phyloP scores from a whole-genome alignment of 2,888 invertebrate species.

The Drosophila cognata region DNA sequence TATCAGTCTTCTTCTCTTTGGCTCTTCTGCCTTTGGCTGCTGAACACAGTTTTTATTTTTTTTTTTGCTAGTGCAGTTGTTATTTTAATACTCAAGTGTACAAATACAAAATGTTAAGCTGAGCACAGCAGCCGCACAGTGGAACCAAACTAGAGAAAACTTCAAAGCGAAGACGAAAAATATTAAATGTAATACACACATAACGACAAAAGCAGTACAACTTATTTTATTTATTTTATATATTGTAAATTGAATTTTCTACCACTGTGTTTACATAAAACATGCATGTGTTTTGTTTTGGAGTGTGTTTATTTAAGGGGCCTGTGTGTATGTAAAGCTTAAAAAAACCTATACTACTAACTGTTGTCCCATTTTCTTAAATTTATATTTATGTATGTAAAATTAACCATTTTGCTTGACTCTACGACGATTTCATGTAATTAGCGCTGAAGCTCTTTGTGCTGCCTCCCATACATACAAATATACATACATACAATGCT shows the following conservation, averaged over 20 bases:
- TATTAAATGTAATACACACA: not conserved
- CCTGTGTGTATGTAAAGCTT: slow-evolving; percentile 41
- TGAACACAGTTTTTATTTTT: slow-evolving; percentile 61
- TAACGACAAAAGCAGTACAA: not conserved
- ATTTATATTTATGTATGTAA: slow-evolving; percentile 36
- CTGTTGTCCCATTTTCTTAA: slow-evolving; percentile 42
- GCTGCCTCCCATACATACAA: slow-evolving; percentile 1
- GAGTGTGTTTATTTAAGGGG: slow-evolving; percentile 41
- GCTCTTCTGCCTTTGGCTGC: slow-evolving; percentile 51
- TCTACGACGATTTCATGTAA: slow-evolving; percentile 66
- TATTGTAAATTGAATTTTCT: not conserved
- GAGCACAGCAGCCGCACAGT: slow-evolving; percentile 62
- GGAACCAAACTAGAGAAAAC: slow-evolving; percentile 11
- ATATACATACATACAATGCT: not conserved
- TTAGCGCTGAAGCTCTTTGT: slow-evolving; percentile 52
- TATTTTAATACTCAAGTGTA: slow-evolving; percentile 71
- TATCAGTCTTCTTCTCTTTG: slow-evolving; percentile 39
- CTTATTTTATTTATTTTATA: not conserved
- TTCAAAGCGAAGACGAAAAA: too few relatives aligned
- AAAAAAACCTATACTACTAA: slow-evolving; percentile 37
- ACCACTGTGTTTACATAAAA: slow-evolving; percentile 17
- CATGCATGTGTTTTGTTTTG: slow-evolving; percentile 5
- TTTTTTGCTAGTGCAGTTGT: slow-evolving; percentile 70
- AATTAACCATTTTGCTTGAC: slow-evolving; percentile 76
- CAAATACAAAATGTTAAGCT: slow-evolving; percentile 60